Percentiles rank a stretch among this genome's conserved stretches.
Conservation (phyloP, 2,888 invertebrate species). For the Sthenelais limicola region DNA sequence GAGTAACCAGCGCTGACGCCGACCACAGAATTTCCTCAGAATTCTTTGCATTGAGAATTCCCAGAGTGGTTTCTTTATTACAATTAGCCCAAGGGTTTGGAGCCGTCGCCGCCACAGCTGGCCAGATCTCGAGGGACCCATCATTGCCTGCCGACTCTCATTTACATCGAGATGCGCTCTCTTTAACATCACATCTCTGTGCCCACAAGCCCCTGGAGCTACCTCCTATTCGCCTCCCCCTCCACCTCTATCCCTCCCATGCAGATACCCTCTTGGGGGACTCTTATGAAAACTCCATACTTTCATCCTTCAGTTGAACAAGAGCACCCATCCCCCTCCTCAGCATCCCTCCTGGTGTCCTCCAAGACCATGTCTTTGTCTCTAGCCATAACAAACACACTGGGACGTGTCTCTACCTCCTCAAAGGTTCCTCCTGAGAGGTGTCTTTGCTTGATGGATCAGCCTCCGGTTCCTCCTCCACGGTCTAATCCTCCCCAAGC, state of each 20-base stretch:
- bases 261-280: not conserved
- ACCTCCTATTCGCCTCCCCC: not conserved
- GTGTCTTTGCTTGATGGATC: slow-evolving; percentile 29
- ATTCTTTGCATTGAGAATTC: slow-evolving; percentile 33
- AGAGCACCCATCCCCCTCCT: not conserved
- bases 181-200: no score
- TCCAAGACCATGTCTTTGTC: slow-evolving; percentile 13
- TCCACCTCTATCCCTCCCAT: not conserved
- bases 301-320: not conserved
- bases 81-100: slow-evolving; percentile 32
- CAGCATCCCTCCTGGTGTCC: not conserved
- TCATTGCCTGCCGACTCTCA: slow-evolving; percentile 12
- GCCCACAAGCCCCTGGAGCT: no score
- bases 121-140: slow-evolving; percentile 21
- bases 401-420: not conserved
- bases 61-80: slow-evolving; percentile 30
- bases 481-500: slow-evolving; percentile 33
- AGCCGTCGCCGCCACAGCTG: slow-evolving; percentile 26
- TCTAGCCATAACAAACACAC: slow-evolving; percentile 11
- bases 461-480: slow-evolving; percentile 25
- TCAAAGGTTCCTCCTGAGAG: slow-evolving; percentile 14
- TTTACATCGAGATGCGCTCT: slow-evolving; percentile 35
- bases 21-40: no score
- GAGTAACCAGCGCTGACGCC: no score
- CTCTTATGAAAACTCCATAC: not conserved